Evolutionary conservation across 2,888 invertebrate genomes (phyloP).

Genomic region (Toxonevra muliebris): DNA sequence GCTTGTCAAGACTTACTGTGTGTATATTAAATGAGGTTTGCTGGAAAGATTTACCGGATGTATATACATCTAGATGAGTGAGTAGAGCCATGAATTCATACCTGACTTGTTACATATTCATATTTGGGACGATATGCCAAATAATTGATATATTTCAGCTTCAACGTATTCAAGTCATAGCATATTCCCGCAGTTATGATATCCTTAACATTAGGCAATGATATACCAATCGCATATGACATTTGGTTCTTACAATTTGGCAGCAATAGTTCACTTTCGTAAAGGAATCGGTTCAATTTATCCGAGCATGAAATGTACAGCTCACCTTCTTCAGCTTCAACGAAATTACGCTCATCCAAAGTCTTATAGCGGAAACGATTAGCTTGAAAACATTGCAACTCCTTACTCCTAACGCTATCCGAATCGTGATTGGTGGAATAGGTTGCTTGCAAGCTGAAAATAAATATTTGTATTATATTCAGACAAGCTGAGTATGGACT

Average conservation of each 20-base stretch:
- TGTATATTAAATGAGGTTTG: too few species aligned
- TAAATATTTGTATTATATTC: too few species aligned
- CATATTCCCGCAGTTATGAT: slow-evolving; percentile 26
- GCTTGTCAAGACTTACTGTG: too few species aligned
- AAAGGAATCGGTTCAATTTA: slow-evolving; percentile 6
- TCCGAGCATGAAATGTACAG: slow-evolving; percentile 12
- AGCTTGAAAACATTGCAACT: slow-evolving; percentile 18
- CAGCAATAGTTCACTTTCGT: slow-evolving; percentile 21
- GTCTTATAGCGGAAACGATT: slow-evolving; percentile 11
- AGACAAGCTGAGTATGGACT: too few species aligned
- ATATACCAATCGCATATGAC: slow-evolving; percentile 23
- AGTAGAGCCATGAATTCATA: neutral
- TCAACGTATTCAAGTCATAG: slow-evolving; percentile 23
- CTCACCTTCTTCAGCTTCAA: slow-evolving; percentile 11
- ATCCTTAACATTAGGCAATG: slow-evolving; percentile 15
- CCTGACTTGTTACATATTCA: neutral
- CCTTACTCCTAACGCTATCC: slow-evolving; percentile 13
- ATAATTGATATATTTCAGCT: slow-evolving; percentile 24
- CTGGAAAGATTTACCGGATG: too few species aligned
- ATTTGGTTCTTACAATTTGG: slow-evolving; percentile 18
- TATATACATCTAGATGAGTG: too few species aligned
- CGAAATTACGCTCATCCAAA: slow-evolving; percentile 14
- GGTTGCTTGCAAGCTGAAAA: too few species aligned
- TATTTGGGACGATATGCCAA: slow-evolving; percentile 23
- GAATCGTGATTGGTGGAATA: too few species aligned